A percentile compares a stretch with the other conserved stretches of the same genome.
Conservation (phyloP, 2,113 vertebrate genomes). For the Leucopternis melanops region DNA sequence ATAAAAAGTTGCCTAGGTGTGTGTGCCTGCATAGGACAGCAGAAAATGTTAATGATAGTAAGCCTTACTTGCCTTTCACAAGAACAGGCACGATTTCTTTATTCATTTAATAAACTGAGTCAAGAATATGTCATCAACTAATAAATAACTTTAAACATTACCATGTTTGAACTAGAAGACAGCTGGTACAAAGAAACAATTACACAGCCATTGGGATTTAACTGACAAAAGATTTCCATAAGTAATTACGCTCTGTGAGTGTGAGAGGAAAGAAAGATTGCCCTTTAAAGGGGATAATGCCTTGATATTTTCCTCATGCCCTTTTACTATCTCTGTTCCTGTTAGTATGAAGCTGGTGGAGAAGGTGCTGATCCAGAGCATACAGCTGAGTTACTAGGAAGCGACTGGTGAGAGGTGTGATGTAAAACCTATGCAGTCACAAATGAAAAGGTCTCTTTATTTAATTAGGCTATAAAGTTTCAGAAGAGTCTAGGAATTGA, state of each 20-base stretch:
- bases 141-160: conserved; percentile 58
- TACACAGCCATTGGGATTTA: conserved; percentile 36
- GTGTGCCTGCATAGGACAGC: neutral
- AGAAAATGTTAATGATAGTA: neutral
- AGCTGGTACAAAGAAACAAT: conserved; percentile 51
- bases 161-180: conserved; percentile 36
- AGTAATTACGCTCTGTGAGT: neutral
- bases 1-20: neutral
- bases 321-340: neutral
- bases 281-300: conserved; percentile 7
- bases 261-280: neutral
- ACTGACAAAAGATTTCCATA: conserved; percentile 42
- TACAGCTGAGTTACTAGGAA: neutral
- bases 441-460: neutral
- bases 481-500: neutral
- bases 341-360: neutral
- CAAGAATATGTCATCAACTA: conserved; percentile 49
- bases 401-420: neutral
- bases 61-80: neutral
- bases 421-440: neutral
- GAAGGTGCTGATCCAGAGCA: neutral
- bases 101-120: conserved; percentile 46
- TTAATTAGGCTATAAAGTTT: neutral
- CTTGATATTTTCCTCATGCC: conserved; percentile 12
- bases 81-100: neutral